Conservation (phyloP, 2,113 vertebrate species). For the Diglossa brunneiventris region DNA sequence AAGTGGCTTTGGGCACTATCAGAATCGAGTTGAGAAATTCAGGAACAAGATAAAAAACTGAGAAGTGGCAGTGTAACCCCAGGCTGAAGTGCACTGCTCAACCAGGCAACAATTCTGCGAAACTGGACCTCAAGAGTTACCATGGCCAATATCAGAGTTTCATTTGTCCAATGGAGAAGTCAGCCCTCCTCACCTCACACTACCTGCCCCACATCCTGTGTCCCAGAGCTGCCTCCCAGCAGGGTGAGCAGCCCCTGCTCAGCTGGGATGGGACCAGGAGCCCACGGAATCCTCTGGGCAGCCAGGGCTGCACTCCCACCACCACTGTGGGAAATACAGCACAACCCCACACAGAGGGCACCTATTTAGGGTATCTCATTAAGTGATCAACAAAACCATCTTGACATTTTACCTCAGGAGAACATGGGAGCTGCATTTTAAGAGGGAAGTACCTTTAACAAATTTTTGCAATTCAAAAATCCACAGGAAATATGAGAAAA, state of each 20-base stretch:
- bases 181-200: fast-evolving
- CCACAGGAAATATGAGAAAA: neutral
- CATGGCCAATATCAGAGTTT: neutral
- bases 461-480: neutral
- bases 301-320: neutral
- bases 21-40: fast-evolving
- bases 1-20: neutral
- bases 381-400: neutral
- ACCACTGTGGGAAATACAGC: fast-evolving
- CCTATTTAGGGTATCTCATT: fast-evolving
- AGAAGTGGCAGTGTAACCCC: neutral
- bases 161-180: neutral
- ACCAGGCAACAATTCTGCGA: neutral
- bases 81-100: neutral
- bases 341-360: neutral
- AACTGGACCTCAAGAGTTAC: neutral
- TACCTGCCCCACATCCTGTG: fast-evolving
- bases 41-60: neutral
- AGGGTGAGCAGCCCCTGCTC: fast-evolving
- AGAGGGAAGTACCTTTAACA: neutral
- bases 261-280: neutral
- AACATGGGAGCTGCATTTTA: neutral
- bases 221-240: neutral
- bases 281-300: fast-evolving
- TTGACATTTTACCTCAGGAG: neutral